Percentiles rank a stretch among this genome's conserved stretches.
These are phyloP conservation scores for Paramormyrops kingsleyae DNA, from an alignment of 2,113 vertebrate genomes.

Conservation along the genomic window DNA sequence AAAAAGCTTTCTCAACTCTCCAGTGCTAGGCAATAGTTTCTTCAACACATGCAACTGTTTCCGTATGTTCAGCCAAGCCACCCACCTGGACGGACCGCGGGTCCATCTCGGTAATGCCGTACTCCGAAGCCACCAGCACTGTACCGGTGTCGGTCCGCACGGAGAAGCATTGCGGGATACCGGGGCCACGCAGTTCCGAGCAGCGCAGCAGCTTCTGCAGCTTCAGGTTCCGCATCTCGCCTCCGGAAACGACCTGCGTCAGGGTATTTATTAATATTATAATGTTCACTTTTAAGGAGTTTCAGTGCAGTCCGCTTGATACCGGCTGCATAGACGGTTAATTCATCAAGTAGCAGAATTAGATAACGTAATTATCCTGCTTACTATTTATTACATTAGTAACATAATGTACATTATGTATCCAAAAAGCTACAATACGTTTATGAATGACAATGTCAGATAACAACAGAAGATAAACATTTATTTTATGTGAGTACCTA, in stretches of 20 bases:
- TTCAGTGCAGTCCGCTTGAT: not conserved
- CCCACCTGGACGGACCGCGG: slow-evolving; percentile 55
- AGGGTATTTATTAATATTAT: not conserved
- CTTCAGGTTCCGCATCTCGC: slow-evolving; percentile 79
- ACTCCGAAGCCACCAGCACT: slow-evolving; percentile 67
- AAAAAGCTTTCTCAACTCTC: too few relatives aligned
- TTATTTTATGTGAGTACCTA: not conserved
- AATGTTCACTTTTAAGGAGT: not conserved
- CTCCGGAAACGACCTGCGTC: not conserved
- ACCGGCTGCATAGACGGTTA: not conserved
- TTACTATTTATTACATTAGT: not conserved
- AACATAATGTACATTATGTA: not conserved
- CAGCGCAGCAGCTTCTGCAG: slow-evolving; percentile 60
- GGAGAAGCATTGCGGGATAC: slow-evolving; percentile 66
- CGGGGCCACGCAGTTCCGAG: slow-evolving; percentile 48
- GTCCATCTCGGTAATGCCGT: slow-evolving; percentile 68
- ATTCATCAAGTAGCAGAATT: not conserved
- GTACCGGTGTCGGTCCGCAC: slow-evolving; percentile 59
- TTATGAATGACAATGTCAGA: not conserved
- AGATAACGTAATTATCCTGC: not conserved
- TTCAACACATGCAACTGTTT: not conserved
- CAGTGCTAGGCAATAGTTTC: too few relatives aligned
- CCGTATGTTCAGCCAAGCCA: not conserved
- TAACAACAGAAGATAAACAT: not conserved
- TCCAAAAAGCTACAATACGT: not conserved